Conservation (phyloP, 2,797 vertebrate species). For the Gymnopithys bicolor region DNA sequence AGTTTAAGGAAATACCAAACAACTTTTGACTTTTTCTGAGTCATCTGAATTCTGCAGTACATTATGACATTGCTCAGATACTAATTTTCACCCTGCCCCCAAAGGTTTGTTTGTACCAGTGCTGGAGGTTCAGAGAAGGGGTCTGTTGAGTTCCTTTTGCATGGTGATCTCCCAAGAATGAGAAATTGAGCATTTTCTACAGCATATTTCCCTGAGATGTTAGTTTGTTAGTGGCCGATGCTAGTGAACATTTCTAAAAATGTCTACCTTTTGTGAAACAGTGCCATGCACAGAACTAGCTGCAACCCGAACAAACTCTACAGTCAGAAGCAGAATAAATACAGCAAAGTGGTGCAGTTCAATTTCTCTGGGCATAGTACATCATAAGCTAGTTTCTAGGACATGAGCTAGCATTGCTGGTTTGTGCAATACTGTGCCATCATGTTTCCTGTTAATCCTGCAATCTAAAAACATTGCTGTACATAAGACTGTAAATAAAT, state of each 20-base stretch:
- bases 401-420: background rate
- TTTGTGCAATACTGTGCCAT: background rate
- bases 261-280: background rate
- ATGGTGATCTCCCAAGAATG: background rate
- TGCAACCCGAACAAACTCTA: background rate
- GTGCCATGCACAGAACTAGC: background rate
- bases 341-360: fast-evolving
- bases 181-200: background rate
- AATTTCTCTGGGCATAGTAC: background rate
- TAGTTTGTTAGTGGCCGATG: background rate
- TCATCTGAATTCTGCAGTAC: background rate
- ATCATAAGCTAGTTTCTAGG: background rate
- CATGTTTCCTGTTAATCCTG: background rate
- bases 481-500: background rate
- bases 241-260: background rate
- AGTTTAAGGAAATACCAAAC: background rate
- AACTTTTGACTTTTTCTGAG: background rate
- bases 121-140: background rate
- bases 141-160: background rate
- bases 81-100: fast-evolving
- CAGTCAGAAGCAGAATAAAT: background rate
- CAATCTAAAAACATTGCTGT: background rate
- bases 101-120: background rate
- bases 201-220: background rate
- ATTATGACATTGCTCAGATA: background rate